Percentiles rank a stretch among this genome's conserved stretches.
Conservation (phyloP, 2,888 invertebrate genomes). For the Spilosoma lubricipeda region DNA sequence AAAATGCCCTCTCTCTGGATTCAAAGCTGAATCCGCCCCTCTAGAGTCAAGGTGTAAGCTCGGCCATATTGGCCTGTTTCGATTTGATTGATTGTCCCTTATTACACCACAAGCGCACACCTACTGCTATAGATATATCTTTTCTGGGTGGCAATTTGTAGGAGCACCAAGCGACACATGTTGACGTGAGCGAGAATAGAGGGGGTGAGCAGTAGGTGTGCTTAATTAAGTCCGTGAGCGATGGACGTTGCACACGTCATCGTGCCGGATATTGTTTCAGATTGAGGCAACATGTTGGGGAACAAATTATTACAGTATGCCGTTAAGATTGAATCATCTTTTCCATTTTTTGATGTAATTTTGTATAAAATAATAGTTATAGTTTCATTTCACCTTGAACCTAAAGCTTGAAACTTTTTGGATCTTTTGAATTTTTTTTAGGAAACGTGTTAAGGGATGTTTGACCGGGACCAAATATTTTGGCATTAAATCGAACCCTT, state of each 20-base stretch:
- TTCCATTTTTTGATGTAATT: neutral
- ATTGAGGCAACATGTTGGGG: slow-evolving; percentile 17
- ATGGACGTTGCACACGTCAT: slow-evolving; percentile 45
- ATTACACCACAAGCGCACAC: slow-evolving; percentile 1
- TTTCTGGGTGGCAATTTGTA: slow-evolving; percentile 34
- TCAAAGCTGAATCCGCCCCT: neutral
- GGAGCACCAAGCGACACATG: slow-evolving; percentile 36
- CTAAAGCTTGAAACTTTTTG: neutral
- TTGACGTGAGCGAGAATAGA: slow-evolving; percentile 30
- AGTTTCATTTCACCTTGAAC: neutral
- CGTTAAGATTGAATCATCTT: neutral
- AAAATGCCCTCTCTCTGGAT: neutral
- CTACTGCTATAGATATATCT: slow-evolving; percentile 14
- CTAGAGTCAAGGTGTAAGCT: slow-evolving; percentile 1
- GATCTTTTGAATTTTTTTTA: too few species aligned
- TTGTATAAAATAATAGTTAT: neutral
- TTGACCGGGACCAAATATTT: too few species aligned
- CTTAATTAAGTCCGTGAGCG: slow-evolving; percentile 53
- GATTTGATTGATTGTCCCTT: slow-evolving; percentile 18
- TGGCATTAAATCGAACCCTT: neutral
- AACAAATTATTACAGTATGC: slow-evolving; percentile 13
- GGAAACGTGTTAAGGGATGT: too few species aligned
- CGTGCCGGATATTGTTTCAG: slow-evolving; percentile 21
- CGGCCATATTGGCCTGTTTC: neutral
- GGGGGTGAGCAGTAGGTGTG: slow-evolving; percentile 30